Conservation (phyloP, 2,888 invertebrate genomes). For the Ephialtes manifestator region DNA sequence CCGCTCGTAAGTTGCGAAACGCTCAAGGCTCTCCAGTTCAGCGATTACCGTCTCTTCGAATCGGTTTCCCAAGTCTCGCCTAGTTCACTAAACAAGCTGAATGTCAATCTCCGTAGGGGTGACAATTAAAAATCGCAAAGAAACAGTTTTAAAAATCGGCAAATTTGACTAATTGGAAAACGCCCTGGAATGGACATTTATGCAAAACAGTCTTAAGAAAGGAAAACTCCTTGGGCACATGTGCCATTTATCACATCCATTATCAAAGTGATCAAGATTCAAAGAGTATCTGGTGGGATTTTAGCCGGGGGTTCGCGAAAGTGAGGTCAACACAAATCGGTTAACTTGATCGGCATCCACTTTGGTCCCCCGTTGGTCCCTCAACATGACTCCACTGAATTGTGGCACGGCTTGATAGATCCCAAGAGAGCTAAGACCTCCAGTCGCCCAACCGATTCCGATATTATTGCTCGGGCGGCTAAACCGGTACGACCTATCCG, state of each 20-base stretch:
- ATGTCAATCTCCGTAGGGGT: neutral
- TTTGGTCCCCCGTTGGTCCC: slow-evolving; percentile 20
- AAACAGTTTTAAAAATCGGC: neutral
- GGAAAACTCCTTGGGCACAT: neutral
- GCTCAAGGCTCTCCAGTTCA: neutral
- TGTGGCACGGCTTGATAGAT: neutral
- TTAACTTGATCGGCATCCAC: slow-evolving; percentile 26
- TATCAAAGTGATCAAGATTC: neutral
- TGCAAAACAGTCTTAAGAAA: neutral
- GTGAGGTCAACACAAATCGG: slow-evolving; percentile 5
- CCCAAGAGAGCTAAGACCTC: slow-evolving; percentile 10
- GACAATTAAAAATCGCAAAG: neutral
- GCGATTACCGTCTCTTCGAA: neutral
- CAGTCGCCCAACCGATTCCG: slow-evolving; percentile 38
- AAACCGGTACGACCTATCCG: slow-evolving; percentile 40
- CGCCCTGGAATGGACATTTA: neutral
- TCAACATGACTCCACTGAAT: slow-evolving; percentile 10
- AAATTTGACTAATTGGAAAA: neutral
- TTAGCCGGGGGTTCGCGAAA: slow-evolving; percentile 12
- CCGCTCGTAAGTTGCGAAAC: neutral
- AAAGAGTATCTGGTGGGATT: slow-evolving; percentile 1
- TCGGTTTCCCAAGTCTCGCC: neutral
- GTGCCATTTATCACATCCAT: neutral
- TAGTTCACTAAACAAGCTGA: neutral
- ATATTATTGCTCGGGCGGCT: slow-evolving; percentile 43